Evolutionary conservation across 1,140 invertebrate species (phyloP), one percentile per base, ranked within the genome.

Genomic region (Ceratoteleas bidentatus): DNA sequence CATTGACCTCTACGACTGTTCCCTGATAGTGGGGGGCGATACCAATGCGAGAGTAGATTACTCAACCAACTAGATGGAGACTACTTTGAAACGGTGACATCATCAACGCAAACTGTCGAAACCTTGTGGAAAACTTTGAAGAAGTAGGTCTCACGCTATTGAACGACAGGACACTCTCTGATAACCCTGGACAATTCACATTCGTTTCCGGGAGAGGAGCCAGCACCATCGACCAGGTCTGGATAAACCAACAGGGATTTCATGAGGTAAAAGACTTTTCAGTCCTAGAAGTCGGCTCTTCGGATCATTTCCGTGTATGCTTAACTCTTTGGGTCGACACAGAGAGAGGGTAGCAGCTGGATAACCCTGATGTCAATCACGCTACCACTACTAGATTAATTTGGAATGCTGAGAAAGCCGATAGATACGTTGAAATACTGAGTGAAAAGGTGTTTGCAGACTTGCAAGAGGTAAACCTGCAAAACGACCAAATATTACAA

Each of bases 31-130:
- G 3, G 11, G 60, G 3, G 60, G 60, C 0, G 60, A 64, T 9
- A 16, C 13, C 3, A 64, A 64, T 15, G 60, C 60, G 2, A 64
- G 60, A 52, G 9, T 64, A 6, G 47, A 7, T 32, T 47, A 2
- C 58, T 47, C 2, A 61, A 61, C 32, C 60, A 64, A 13, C 14
- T 64, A 7, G 60, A 47, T n/a, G 6, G 3, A 6, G 24, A 36
- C 8, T 6, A 14, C 10, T 15, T 50, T 33, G 38, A 32, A 45
- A n/a, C 3, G 11, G 15, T 33, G n/a, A 3, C 10, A 10, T 13
- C 10, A n/a, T 61, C 24, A 50, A 64, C 32, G n/a, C 33, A 8
- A 64, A 64, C 11, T n/a, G 60, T 11, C 45, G 36, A 14, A 34
- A 0, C 5, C 24, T 61, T 4, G 13, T 34, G 2, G 43, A 61